These are phyloP conservation scores for Chaetops frenatus DNA, from an alignment of 2,113 vertebrate species.

Conservation along the genomic window DNA sequence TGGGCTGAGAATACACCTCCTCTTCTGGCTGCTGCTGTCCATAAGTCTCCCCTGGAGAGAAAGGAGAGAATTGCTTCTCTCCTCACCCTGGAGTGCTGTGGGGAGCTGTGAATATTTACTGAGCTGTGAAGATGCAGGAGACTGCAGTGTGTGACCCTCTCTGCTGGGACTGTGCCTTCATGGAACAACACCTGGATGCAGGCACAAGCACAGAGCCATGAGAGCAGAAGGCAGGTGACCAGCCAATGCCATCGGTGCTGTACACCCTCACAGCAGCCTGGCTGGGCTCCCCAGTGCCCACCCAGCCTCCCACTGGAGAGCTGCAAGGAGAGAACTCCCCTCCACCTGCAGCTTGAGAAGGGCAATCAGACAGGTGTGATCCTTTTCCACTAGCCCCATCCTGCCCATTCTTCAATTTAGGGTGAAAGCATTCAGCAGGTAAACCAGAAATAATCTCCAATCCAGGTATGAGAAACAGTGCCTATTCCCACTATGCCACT, in stretches of 20 bases:
- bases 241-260: fast-evolving
- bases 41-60: not conserved
- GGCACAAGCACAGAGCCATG: not conserved
- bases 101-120: not conserved
- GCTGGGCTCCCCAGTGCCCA: not conserved
- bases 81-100: fast-evolving
- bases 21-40: not conserved
- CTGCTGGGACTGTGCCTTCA: not conserved
- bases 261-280: not conserved
- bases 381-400: not conserved
- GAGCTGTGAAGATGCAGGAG: not conserved
- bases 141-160: not conserved
- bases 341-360: not conserved
- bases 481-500: not conserved
- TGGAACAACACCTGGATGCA: not conserved
- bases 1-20: not conserved
- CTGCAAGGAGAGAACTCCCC: not conserved
- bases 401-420: not conserved
- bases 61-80: not conserved
- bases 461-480: not conserved
- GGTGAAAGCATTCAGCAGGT: not conserved
- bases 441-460: not conserved
- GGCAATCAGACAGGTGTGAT: not conserved
- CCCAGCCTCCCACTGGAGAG: no score
- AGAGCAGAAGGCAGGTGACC: not conserved